Evolutionary conservation across 2,888 invertebrate genomes (phyloP).

Genomic region (Poecilus cupreus): DNA sequence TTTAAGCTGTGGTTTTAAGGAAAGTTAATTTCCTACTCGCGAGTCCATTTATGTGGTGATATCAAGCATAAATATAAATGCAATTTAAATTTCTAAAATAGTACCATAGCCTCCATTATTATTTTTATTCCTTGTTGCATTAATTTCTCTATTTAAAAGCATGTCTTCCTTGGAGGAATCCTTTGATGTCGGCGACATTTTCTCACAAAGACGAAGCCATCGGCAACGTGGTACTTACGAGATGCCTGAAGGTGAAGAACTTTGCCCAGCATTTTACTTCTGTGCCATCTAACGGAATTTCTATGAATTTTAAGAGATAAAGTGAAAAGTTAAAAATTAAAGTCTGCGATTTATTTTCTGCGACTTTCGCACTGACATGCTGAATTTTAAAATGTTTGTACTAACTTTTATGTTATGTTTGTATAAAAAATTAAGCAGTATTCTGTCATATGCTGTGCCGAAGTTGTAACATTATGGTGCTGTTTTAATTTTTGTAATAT

Average conservation of each 20-base stretch:
- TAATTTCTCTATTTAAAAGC: conserved; percentile 45
- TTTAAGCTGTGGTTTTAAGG: background rate
- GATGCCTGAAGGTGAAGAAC: background rate
- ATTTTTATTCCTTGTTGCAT: conserved; percentile 27
- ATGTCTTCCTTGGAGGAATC: background rate
- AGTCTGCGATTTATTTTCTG: conserved; percentile 33
- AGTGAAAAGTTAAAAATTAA: conserved; percentile 49
- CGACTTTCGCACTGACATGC: conserved; percentile 13
- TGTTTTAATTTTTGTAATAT: no score
- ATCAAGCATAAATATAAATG: background rate
- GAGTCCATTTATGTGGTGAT: background rate
- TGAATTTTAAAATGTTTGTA: conserved; percentile 30
- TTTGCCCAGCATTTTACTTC: background rate
- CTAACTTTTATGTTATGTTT: conserved; percentile 31
- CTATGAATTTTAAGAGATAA: conserved; percentile 45
- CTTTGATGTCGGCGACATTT: conserved; percentile 43
- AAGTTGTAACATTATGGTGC: background rate
- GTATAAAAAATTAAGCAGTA: conserved; percentile 21
- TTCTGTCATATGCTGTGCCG: background rate
- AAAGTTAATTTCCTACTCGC: background rate
- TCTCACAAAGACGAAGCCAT: background rate
- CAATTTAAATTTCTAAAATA: background rate
- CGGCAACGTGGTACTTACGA: background rate
- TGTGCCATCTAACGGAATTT: conserved; percentile 7
- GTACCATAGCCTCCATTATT: background rate